Evolutionary conservation across 92 coral and sea anemone genomes (phyloP).

Genomic region (Phenganax stokvisi): DNA sequence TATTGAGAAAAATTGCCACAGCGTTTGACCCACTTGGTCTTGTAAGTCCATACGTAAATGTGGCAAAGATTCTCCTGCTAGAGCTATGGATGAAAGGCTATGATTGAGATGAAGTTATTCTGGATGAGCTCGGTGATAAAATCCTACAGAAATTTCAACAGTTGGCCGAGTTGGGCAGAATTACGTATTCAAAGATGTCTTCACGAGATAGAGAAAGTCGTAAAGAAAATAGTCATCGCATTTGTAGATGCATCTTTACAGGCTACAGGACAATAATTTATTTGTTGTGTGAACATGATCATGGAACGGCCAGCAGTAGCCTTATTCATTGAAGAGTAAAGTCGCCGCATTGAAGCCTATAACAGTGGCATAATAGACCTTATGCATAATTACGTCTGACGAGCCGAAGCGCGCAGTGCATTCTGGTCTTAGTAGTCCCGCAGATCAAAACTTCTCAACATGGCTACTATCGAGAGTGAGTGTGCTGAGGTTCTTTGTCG

Average conservation of each 20-base stretch:
- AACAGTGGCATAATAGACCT: constrained; percentile 54
- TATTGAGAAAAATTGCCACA: constrained; percentile 50
- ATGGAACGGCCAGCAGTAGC: constrained; percentile 30
- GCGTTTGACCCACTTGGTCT: constrained; percentile 55
- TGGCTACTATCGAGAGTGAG: too few species aligned
- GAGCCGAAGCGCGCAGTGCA: too few species aligned
- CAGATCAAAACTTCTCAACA: too few species aligned
- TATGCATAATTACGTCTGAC: constrained; percentile 17
- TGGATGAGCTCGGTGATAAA: constrained; percentile 44
- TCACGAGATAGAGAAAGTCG: constrained; percentile 27
- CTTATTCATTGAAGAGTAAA: constrained; percentile 49
- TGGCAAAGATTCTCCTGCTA: constrained; percentile 56
- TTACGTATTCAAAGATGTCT: constrained; percentile 49
- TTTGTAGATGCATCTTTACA: constrained; percentile 59
- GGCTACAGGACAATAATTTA: constrained; percentile 54
- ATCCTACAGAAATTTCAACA: constrained; percentile 48
- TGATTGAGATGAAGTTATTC: constrained; percentile 50
- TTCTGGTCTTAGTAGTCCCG: too few species aligned
- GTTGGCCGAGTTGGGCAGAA: constrained; percentile 20
- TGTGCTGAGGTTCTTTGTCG: too few species aligned
- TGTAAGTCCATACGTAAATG: constrained; percentile 41
- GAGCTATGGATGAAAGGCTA: constrained; percentile 50
- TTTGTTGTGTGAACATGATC: constrained; percentile 38
- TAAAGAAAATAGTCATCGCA: constrained; percentile 38
- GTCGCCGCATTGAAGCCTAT: constrained; percentile 42